Evolutionary conservation across 2,888 invertebrate genomes (phyloP), one percentile per base, ranked within the genome.

Genomic region (Coecobrya sp.): DNA sequence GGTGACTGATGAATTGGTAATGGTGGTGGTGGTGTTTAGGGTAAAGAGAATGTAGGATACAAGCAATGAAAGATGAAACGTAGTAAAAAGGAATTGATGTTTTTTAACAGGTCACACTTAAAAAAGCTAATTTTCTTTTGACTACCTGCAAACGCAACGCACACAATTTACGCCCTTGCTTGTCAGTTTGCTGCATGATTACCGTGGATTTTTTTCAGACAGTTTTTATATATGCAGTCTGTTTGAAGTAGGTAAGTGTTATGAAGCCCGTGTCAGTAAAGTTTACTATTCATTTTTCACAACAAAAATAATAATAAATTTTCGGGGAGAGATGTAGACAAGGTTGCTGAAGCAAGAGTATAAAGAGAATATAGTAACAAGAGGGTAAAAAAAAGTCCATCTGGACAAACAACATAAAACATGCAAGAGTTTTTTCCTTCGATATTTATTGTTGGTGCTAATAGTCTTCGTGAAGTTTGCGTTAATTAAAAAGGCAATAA

Each of bases 401-500:
- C 65, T 65, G 65, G 65, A 25, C 25, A 65, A 8, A 27, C 65
- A 27, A 65, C 3, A 70, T 22, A 79, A 52, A 79, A n/a, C 16
- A 8, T 25, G 27, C n/a, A 73, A n/a, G 42, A 25, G 0, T 59
- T 73, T 36, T 0, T 68, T 68, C 2, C 13, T 30, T 82, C 19
- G 81, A 52, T 55, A 81, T 81, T 55, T 81, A 55, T 19, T 70
- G 55, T 27, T 81, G 42, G 73, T 76, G 73, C 68, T 76, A 45
- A 42, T 45, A 42, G 52, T n/a, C 27, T n/a, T 27, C 42, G 13
- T 59, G 16, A 84, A 84, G 84, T 70, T 86, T n/a, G 70, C 49
- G 86, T 49, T 86, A 86, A 86, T 86, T 86, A 86, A 45, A 86
- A 86, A 86, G 86, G 86, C 52, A 87, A 84, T 84, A 87, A 87